Percentiles rank a stretch among this genome's conserved stretches.
Conservation (phyloP, 2,113 vertebrate species). For the Echinops telfairi region DNA sequence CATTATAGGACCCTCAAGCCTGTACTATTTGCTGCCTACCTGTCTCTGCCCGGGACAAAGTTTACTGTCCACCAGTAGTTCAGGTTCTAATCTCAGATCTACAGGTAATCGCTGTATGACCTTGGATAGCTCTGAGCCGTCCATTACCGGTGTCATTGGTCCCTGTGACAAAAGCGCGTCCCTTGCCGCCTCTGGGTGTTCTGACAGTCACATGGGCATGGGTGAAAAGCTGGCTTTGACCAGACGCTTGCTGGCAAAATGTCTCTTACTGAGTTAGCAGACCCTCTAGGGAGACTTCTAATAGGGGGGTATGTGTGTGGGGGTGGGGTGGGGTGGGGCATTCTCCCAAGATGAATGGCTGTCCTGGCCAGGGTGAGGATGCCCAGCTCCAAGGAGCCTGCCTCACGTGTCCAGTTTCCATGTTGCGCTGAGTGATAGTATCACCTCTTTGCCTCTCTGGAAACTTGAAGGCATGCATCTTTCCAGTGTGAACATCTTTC, state of each 20-base stretch:
- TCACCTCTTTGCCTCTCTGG: constrained; percentile 44
- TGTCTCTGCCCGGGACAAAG: background rate
- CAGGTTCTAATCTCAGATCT: background rate
- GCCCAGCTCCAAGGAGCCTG: no score
- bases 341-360: no score
- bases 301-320: no score
- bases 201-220: background rate
- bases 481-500: constrained; percentile 70
- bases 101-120: background rate
- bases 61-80: background rate
- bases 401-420: background rate
- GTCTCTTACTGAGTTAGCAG: background rate
- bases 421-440: background rate
- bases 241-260: background rate
- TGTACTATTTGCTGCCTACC: no score
- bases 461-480: constrained; percentile 53
- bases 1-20: accelerated
- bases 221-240: background rate
- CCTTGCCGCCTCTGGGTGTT: background rate
- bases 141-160: background rate
- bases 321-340: no score
- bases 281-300: background rate
- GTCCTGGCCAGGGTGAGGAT: no score
- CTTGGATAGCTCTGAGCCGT: constrained; percentile 10
- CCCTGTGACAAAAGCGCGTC: background rate